Base-by-base conservation (phyloP, 2,888 invertebrate genomes). In the Graphium colonna region DNA sequence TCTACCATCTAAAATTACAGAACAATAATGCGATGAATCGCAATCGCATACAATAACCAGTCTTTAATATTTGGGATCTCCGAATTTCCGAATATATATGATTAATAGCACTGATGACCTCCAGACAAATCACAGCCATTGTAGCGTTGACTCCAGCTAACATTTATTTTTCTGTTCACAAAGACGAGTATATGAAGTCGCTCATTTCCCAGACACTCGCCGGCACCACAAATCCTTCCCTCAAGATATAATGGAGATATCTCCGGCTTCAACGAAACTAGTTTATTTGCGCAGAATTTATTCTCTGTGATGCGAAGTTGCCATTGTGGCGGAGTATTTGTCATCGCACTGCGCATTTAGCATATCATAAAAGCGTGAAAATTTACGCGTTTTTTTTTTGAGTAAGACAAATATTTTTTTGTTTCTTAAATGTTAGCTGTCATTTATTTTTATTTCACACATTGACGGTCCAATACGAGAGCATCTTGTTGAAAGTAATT, bases 21-120 rank as follows among this genome's bases (percentile, higher is more conserved):
- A n/a, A n/a, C n/a, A n/a, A n/a, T n/a, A n/a, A n/a, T n/a, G n/a
- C n/a, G n/a, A n/a, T n/a, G n/a, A n/a, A n/a, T n/a, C n/a, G n/a
- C n/a, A n/a, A n/a, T n/a, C n/a, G n/a, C n/a, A n/a, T n/a, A n/a
- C n/a, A n/a, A n/a, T n/a, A n/a, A n/a, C n/a, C n/a, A n/a, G n/a
- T n/a, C n/a, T n/a, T n/a, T n/a, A n/a, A n/a, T n/a, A n/a, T n/a
- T n/a, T n/a, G n/a, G n/a, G n/a, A n/a, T n/a, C n/a, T n/a, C n/a
- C n/a, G n/a, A n/a, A n/a, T n/a, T n/a, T n/a, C n/a, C n/a, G n/a
- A n/a, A n/a, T n/a, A n/a, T n/a, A 0, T 17, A 31, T 36, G 17
- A 36, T 36, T 36, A 36, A 21, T 43, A 17, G n/a, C 9, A 43
- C n/a, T 43, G 13, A 18, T 43, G 21, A 50, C 42, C 26, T 50